These are phyloP conservation scores for Paradisaea rubra DNA, from an alignment of 2,113 vertebrate species.

Conservation along the genomic window DNA sequence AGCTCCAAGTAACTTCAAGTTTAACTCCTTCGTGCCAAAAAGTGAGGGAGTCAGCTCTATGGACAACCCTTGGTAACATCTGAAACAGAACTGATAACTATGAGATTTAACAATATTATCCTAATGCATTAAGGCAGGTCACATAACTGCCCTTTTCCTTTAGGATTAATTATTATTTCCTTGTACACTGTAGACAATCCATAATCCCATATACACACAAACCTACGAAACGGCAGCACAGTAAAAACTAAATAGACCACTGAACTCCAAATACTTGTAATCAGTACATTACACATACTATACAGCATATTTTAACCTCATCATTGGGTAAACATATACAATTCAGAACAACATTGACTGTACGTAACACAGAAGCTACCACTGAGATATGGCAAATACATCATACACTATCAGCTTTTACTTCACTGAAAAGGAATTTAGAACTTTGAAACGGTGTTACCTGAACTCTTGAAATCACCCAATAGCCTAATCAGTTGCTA, in stretches of 20 bases:
- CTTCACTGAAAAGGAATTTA: slow-evolving; percentile 56
- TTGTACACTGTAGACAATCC: slow-evolving; percentile 40
- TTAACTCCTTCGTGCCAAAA: not conserved
- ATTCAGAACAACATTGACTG: slow-evolving; percentile 52
- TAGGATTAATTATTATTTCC: slow-evolving; percentile 72
- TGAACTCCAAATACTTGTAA: slow-evolving; percentile 56
- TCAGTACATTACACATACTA: slow-evolving; percentile 62
- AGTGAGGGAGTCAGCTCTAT: not conserved
- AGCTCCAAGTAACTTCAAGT: not conserved
- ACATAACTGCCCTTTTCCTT: slow-evolving; percentile 72
- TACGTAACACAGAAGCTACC: slow-evolving; percentile 61
- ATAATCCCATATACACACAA: slow-evolving; percentile 33
- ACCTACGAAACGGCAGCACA: slow-evolving; percentile 58
- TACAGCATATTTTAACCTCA: slow-evolving; percentile 52
- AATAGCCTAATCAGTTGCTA: not conserved
- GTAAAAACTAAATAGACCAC: slow-evolving; percentile 54
- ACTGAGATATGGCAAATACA: slow-evolving; percentile 65
- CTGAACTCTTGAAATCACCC: slow-evolving; percentile 17
- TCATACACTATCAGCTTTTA: slow-evolving; percentile 56
- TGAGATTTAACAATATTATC: slow-evolving; percentile 10
- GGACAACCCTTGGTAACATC: not conserved
- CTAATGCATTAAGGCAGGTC: slow-evolving; percentile 63
- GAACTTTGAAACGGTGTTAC: slow-evolving; percentile 42
- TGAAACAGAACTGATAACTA: slow-evolving; percentile 2
- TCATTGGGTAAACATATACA: slow-evolving; percentile 53